A percentile compares a stretch with the other conserved stretches of the same genome.
Conservation (phyloP, 2,888 invertebrate species). For the Sarcophaga carnaria region DNA sequence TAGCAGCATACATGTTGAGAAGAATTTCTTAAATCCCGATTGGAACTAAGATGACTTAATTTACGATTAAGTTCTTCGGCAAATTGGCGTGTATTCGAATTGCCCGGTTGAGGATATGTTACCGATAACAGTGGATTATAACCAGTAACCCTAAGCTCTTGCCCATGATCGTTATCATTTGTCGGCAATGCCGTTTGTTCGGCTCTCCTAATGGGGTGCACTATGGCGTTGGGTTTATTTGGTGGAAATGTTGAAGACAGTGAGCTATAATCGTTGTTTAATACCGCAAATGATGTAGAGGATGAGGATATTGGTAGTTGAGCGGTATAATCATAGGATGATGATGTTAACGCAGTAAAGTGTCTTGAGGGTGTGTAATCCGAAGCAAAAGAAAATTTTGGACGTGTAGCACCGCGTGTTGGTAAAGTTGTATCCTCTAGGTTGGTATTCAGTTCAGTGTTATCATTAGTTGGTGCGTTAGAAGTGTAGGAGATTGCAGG, state of each 20-base stretch:
- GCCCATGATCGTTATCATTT: conserved; percentile 41
- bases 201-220: conserved; percentile 83
- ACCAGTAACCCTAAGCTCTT: conserved; percentile 59
- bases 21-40: conserved; percentile 78
- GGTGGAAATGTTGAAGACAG: conserved; percentile 60
- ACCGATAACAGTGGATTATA: conserved; percentile 58
- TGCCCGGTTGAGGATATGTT: conserved; percentile 54
- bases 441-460: conserved; percentile 11
- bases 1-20: conserved; percentile 65
- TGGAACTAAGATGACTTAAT: conserved; percentile 86
- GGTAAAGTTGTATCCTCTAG: conserved; percentile 32
- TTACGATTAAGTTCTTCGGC: conserved; percentile 88
- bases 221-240: conserved; percentile 84
- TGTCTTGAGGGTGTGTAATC: conserved; percentile 48
- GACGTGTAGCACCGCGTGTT: conserved; percentile 60
- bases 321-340: conserved; percentile 62
- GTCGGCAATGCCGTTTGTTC: conserved; percentile 71
- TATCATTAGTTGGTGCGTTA: conserved; percentile 39
- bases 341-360: conserved; percentile 35
- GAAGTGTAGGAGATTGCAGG: conserved; percentile 56
- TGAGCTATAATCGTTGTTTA: conserved; percentile 73
- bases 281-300: conserved; percentile 73
- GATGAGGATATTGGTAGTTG: conserved; percentile 69
- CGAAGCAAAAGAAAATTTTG: conserved; percentile 78
- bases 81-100: conserved; percentile 81